Evolutionary conservation across 2,113 vertebrate species (phyloP), one percentile per base, ranked within the genome.

Genomic region (Pterocles burchelli): DNA sequence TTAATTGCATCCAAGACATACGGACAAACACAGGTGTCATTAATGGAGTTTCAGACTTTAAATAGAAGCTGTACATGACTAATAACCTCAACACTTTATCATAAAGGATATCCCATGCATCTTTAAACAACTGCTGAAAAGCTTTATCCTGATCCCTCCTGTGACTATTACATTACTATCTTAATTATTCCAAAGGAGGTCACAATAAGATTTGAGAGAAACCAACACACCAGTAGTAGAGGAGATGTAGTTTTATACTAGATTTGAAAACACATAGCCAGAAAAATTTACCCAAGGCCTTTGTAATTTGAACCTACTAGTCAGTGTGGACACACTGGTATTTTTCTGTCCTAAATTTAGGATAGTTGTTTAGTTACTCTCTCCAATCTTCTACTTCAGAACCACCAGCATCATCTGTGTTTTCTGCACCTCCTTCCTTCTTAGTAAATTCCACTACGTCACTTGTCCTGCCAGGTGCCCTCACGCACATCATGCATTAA

Each of bases 231-330:
- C 3, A 4, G 16, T 6, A 81, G 17, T 43, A 46, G 1, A 68
- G 28, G 28, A 73, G 14, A 87, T 28, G 5, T 72, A 26, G n/a
- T 49, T 86, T 91, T 43, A 49, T 11, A 74, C 20, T 28, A 65
- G 20, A 68, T 59, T 62, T 54, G 33, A 71, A 85, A 81, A 84
- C 0, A 0, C 3, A 1, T 9, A 67, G 38, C 0, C 43, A 73
- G 33, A 84, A 95, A 41, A 65, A 74, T 9, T 29, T 51, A 67
- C 29, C 19, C 22, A 36, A 7, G 13, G 34, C 17, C 19, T 78
- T 41, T 67, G 68, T 34, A 49, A n/a, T 48, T 62, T 72, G 41
- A 90, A 66, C 43, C 21, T 66, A 24, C n/a, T 62, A 78, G 21
- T 43, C 4, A 41, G 10, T 5, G 10, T 25, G 21, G 80, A 74